Evolutionary conservation across 2,888 invertebrate species (phyloP), one percentile per base, ranked within the genome.

Genomic region (Augiades crinisus): DNA sequence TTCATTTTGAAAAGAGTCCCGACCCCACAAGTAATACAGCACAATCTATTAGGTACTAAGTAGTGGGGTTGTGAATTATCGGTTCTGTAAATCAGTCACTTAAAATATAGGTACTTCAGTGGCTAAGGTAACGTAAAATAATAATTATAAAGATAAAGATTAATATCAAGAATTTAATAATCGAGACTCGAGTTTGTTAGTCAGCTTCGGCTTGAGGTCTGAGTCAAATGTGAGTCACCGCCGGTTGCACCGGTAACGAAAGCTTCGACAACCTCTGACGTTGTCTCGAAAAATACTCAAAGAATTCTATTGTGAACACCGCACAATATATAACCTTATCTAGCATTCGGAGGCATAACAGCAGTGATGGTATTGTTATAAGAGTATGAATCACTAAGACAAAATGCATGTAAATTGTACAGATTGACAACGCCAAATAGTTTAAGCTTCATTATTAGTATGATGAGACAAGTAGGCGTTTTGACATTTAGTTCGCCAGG

Each of bases 301-400:
- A 74, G 83, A 84, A 85, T 86, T 76, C 78, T 71, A 84, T 87
- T 86, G 86, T 85, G 65, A 64, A 67, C 64, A 65, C 74, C 75
- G 74, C 74, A 71, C 70, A 72, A 79, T 13, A 81, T 84, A 85
- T 78, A 72, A 70, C 67, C 73, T 76, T 81, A 80, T 62, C 61
- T 61, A 54, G 49, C 38, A 51, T 46, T 58, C 19, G 30, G 36
- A 5, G 40, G 31, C 16, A 68, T 62, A 64, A 70, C 70, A 68
- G 64, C 64, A 60, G 59, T 54, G 19, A 57, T 41, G 49, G 55
- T 56, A 59, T 61, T 60, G 60, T 62, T 57, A 50, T 27, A 43
- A 49, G 53, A 34, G 56, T 49, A 55, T 63, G 61, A 63, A 57
- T 63, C 63, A 61, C 56, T 55, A 47, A 27, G 17, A 17, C 30